A percentile compares a stretch with the other conserved stretches of the same genome.
phyloP scores from a whole-genome alignment of 1,140 invertebrate species.

The Pectinophora gossypiella region DNA sequence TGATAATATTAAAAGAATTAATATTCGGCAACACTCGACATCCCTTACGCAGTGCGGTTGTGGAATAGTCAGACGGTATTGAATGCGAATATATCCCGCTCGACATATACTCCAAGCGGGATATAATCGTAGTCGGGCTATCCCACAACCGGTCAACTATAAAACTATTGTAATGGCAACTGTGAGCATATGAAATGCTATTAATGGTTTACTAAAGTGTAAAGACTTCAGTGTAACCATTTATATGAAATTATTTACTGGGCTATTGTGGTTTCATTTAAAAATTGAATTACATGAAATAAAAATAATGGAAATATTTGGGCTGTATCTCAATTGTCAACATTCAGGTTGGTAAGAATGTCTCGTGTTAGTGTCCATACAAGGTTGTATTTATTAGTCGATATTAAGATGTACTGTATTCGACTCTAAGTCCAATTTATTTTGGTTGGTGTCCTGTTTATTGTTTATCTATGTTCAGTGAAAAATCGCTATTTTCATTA shows the following conservation, averaged over 20 bases:
- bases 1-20: constrained; percentile 71
- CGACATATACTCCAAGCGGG: too few species aligned
- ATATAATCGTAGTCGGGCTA: too few species aligned
- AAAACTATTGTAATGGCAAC: constrained; percentile 64
- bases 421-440: constrained; percentile 22
- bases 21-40: constrained; percentile 74
- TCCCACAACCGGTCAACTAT: constrained; percentile 38
- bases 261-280: constrained; percentile 60
- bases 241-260: constrained; percentile 48
- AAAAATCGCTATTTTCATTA: constrained; percentile 69
- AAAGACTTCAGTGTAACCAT: constrained; percentile 33
- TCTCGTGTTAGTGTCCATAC: constrained; percentile 44
- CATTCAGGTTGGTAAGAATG: constrained; percentile 60
- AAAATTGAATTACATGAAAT: constrained; percentile 34
- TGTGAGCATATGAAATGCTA: constrained; percentile 28
- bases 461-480: constrained; percentile 34
- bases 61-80: neutral
- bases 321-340: constrained; percentile 55
- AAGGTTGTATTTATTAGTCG: constrained; percentile 24
- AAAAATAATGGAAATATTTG: constrained; percentile 52
- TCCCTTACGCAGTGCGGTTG: constrained; percentile 34
- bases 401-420: constrained; percentile 21
- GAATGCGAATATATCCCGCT: too few species aligned
- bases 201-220: constrained; percentile 19
- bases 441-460: constrained; percentile 28